Conservation (phyloP, 2,888 invertebrate genomes). For the Polyploca ridens region DNA sequence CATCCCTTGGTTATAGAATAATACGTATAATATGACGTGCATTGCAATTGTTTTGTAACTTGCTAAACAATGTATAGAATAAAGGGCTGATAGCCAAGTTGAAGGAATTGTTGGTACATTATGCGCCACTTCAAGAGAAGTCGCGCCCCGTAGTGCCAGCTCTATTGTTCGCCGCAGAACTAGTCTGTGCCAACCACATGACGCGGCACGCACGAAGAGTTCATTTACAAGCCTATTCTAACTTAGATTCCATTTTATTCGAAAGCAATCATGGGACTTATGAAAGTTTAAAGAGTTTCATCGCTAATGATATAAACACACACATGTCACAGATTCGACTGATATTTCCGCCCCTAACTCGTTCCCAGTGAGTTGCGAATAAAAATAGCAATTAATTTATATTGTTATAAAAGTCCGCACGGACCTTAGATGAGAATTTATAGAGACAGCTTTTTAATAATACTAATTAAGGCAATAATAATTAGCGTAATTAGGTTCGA, state of each 20-base stretch:
- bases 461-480: too few relatives aligned
- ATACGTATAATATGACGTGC: background rate
- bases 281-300: background rate
- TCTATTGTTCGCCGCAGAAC: slow-evolving; percentile 21
- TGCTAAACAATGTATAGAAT: background rate
- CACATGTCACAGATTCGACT: too few relatives aligned
- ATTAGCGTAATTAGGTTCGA: too few relatives aligned
- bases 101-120: background rate
- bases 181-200: slow-evolving; percentile 37
- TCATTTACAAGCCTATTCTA: background rate
- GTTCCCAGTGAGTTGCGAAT: too few relatives aligned
- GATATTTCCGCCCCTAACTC: too few relatives aligned
- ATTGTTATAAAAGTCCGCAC: too few relatives aligned
- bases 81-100: background rate
- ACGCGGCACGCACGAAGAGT: background rate
- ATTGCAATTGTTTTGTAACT: background rate
- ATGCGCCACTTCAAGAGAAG: background rate
- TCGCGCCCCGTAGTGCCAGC: slow-evolving; percentile 18
- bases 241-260: background rate
- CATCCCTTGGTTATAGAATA: background rate
- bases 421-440: too few relatives aligned
- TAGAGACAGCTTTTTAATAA: too few relatives aligned
- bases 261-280: background rate
- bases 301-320: background rate
- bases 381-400: too few relatives aligned